These are phyloP conservation scores for Troglohyphantes excavatus DNA, from an alignment of 2,888 invertebrate genomes.

Conservation along the genomic window DNA sequence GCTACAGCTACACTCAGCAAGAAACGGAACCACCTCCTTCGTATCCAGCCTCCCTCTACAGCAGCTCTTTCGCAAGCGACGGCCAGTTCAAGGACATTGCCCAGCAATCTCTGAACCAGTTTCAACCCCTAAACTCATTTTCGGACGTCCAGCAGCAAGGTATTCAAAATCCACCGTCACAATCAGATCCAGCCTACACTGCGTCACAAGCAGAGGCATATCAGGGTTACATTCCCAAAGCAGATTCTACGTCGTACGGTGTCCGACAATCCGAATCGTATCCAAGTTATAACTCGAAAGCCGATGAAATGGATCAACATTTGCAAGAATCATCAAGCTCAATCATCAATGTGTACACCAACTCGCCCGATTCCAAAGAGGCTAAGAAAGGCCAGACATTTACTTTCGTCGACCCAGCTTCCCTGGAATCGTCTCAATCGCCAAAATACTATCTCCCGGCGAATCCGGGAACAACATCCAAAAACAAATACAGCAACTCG, in stretches of 20 bases:
- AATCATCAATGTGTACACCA: constrained; percentile 67
- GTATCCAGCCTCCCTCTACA: not conserved
- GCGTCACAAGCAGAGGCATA: not conserved
- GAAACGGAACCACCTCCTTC: not conserved
- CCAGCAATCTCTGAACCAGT: not conserved
- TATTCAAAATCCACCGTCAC: not conserved
- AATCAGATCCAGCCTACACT: not conserved
- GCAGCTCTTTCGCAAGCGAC: not conserved
- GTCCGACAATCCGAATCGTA: not conserved
- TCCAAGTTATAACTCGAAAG: constrained; percentile 21
- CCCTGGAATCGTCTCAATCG: constrained; percentile 47
- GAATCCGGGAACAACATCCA: constrained; percentile 10
- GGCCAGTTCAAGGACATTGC: not conserved
- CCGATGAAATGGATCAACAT: constrained; percentile 69
- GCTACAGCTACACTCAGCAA: constrained; percentile 41
- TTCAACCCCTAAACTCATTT: not conserved
- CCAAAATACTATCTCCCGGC: constrained; percentile 41
- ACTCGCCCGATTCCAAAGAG: constrained; percentile 62
- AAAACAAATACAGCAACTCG: constrained; percentile 55
- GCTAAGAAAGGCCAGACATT: constrained; percentile 62
- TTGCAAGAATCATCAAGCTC: constrained; percentile 67
- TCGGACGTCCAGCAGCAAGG: not conserved
- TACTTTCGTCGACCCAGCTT: constrained; percentile 55
- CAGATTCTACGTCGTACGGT: not conserved
- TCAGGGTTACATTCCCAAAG: not conserved